phyloP scores from a whole-genome alignment of 2,888 invertebrate genomes.

The Neocrepidodera transversa region DNA sequence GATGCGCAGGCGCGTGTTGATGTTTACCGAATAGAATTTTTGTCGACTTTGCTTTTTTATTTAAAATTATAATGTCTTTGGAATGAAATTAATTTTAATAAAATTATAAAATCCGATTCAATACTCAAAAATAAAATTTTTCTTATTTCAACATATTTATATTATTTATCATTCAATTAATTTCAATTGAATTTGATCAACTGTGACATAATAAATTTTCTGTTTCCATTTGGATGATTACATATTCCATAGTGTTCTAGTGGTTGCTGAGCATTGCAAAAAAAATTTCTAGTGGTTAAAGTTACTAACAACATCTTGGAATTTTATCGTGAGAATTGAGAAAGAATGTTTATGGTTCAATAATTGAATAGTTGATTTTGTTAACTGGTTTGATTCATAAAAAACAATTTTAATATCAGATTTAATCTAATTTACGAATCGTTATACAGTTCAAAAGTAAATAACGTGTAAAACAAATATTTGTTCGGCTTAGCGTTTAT shows the following conservation, averaged over 20 bases:
- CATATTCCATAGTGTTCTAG: slow-evolving; percentile 10
- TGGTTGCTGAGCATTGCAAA: slow-evolving; percentile 4
- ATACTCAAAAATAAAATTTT: too few species aligned
- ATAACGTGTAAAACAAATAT: slow-evolving; percentile 11
- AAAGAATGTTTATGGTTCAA: slow-evolving; percentile 19
- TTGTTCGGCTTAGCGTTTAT: not conserved
- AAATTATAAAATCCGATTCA: too few species aligned
- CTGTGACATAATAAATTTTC: slow-evolving; percentile 12
- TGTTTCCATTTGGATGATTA: slow-evolving; percentile 13
- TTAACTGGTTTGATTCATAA: slow-evolving; percentile 7
- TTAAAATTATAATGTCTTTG: too few species aligned
- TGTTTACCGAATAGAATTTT: too few species aligned
- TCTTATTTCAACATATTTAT: too few species aligned
- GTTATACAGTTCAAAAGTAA: not conserved
- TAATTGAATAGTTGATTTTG: slow-evolving; percentile 7
- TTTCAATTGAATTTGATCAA: slow-evolving; percentile 10
- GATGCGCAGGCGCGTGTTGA: too few species aligned
- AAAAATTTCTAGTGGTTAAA: slow-evolving; percentile 13
- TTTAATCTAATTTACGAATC: slow-evolving; percentile 2
- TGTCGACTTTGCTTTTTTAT: too few species aligned
- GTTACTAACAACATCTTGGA: not conserved
- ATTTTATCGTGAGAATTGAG: slow-evolving; percentile 18
- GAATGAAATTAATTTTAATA: too few species aligned
- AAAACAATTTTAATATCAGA: not conserved
- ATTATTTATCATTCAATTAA: slow-evolving; percentile 7